These are phyloP conservation scores for Acanthosepion lycidas DNA, from an alignment of 2,888 invertebrate species.

Conservation along the genomic window DNA sequence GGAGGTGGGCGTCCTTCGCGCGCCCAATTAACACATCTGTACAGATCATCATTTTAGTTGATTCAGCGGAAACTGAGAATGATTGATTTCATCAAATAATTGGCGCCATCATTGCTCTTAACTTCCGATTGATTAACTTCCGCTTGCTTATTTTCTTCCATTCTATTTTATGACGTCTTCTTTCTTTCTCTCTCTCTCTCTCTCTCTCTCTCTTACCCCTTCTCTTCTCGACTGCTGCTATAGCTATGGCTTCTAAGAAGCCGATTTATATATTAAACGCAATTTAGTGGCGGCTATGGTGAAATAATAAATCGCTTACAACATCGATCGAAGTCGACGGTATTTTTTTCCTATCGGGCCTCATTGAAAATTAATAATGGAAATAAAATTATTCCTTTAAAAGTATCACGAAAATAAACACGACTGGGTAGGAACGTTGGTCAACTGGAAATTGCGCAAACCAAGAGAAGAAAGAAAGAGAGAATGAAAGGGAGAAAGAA, in stretches of 20 bases:
- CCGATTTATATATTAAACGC: background rate
- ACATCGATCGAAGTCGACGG: background rate
- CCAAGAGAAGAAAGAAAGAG: too few relatives aligned
- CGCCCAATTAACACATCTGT: background rate
- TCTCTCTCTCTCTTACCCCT: too few relatives aligned
- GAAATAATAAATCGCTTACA: background rate
- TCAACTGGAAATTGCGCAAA: too few relatives aligned
- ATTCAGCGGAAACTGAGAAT: background rate
- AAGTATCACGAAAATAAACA: too few relatives aligned
- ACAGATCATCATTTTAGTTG: background rate
- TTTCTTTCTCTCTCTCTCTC: too few relatives aligned
- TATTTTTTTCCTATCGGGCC: too few relatives aligned
- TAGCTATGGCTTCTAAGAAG: background rate
- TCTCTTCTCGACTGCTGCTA: background rate
- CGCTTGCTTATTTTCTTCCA: background rate
- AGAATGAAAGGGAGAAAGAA: too few relatives aligned
- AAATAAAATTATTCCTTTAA: too few relatives aligned
- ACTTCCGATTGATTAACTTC: background rate
- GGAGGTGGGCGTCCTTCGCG: background rate
- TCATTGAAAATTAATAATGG: too few relatives aligned
- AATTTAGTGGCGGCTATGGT: background rate
- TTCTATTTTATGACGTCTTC: background rate
- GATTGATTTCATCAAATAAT: background rate
- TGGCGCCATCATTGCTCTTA: background rate
- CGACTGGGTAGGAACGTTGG: too few relatives aligned